Percentiles rank a stretch among this genome's conserved stretches.
phyloP scores from a whole-genome alignment of 2,888 invertebrate genomes.

The Leptodirus hochenwartii region DNA sequence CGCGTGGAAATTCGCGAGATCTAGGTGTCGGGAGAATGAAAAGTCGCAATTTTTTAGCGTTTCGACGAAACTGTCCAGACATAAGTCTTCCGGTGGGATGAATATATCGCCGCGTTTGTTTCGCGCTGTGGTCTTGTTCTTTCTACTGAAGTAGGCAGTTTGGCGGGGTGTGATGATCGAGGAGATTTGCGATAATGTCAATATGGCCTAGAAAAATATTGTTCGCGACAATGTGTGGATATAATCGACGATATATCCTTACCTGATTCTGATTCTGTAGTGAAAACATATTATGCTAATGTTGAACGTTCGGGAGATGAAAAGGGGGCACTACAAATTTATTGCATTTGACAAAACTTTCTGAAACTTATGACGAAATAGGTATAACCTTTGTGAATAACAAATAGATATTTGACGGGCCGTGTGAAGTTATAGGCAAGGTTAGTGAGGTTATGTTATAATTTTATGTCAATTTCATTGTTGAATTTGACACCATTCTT shows the following conservation, averaged over 20 bases:
- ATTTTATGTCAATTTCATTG: no score
- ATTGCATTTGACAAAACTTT: no score
- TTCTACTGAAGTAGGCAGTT: slow-evolving; percentile 22
- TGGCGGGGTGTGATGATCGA: slow-evolving; percentile 25
- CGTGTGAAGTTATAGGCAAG: no score
- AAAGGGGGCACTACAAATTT: no score
- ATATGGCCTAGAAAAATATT: slow-evolving; percentile 20
- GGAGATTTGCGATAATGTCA: slow-evolving; percentile 27
- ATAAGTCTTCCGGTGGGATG: slow-evolving; percentile 22
- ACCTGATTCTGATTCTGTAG: slow-evolving; percentile 32
- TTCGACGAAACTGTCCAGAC: slow-evolving; percentile 29
- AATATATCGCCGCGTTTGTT: no score
- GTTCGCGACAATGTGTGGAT: not conserved
- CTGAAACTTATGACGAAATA: no score
- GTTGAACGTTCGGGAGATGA: no score
- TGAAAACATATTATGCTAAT: slow-evolving; percentile 28
- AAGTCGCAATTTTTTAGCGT: slow-evolving; percentile 26
- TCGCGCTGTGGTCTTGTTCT: slow-evolving; percentile 18
- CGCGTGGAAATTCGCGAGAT: slow-evolving; percentile 20
- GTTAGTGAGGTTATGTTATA: no score
- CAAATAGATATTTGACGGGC: no score
- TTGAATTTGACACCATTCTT: no score
- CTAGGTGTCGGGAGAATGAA: slow-evolving; percentile 22
- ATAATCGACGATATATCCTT: slow-evolving; percentile 11
- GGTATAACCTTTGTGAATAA: no score